These are phyloP conservation scores for Leptura quadrifasciata DNA, from an alignment of 2,888 invertebrate species.

Conservation along the genomic window DNA sequence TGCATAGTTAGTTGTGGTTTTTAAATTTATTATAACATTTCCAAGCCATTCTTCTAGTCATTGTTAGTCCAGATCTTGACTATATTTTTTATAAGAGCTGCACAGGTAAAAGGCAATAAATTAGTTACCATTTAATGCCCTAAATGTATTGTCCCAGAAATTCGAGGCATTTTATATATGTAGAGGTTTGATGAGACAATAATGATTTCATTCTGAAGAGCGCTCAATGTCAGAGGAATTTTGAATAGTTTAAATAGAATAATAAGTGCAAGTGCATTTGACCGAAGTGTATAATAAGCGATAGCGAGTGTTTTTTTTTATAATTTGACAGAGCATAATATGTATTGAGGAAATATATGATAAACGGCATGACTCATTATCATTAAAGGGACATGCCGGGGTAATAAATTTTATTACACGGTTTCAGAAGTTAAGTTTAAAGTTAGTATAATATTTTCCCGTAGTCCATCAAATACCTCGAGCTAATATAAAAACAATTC, in stretches of 20 bases:
- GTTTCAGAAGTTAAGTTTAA: no score
- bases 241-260: not conserved
- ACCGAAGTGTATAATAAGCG: not conserved
- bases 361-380: no score
- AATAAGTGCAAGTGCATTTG: not conserved
- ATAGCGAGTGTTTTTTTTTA: not conserved
- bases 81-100: conserved; percentile 52
- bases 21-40: conserved; percentile 64
- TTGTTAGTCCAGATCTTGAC: conserved; percentile 60
- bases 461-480: no score
- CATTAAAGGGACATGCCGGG: no score
- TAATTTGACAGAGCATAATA: not conserved
- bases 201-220: not conserved
- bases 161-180: conserved; percentile 9
- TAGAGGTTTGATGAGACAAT: conserved; percentile 33
- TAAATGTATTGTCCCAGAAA: conserved; percentile 29
- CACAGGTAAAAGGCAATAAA: conserved; percentile 55
- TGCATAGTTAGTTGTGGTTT: conserved; percentile 57
- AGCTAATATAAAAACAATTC: no score
- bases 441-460: no score
- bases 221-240: not conserved
- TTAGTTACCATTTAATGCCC: conserved; percentile 48
- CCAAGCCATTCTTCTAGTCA: conserved; percentile 57
- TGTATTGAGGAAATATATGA: not conserved
- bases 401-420: no score